A percentile compares a stretch with the other conserved stretches of the same genome.
These are phyloP conservation scores for Tiliacea aurago DNA, from an alignment of 2,888 invertebrate species.

Conservation along the genomic window DNA sequence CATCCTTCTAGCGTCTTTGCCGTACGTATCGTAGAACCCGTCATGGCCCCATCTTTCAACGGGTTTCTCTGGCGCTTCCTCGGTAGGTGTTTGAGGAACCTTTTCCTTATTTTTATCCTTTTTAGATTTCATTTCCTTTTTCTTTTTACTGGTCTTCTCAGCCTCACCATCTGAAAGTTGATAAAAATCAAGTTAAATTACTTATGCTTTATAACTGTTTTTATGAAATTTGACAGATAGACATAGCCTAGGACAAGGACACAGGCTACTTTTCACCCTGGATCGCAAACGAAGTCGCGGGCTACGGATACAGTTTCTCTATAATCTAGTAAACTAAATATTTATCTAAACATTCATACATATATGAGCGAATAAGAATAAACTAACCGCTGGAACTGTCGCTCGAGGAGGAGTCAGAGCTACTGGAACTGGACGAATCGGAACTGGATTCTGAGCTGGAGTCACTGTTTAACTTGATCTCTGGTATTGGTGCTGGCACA, in stretches of 20 bases:
- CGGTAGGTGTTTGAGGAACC: slow-evolving; percentile 69
- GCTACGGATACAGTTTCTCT: neutral
- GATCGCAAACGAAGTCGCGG: neutral
- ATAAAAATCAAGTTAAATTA: neutral
- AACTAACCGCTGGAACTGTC: slow-evolving; percentile 82
- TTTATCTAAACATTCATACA: neutral
- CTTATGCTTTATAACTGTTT: neutral
- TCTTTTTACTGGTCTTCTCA: slow-evolving; percentile 74
- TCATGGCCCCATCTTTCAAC: slow-evolving; percentile 86
- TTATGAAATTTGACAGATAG: too few species aligned
- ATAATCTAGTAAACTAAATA: neutral
- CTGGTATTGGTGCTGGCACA: slow-evolving; percentile 80
- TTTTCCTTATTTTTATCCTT: slow-evolving; percentile 73
- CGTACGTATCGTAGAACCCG: slow-evolving; percentile 86
- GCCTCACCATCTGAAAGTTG: slow-evolving; percentile 71
- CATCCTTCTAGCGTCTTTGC: slow-evolving; percentile 78
- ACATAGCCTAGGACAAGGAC: too few species aligned
- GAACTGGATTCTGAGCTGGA: slow-evolving; percentile 83
- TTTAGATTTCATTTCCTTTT: slow-evolving; percentile 75
- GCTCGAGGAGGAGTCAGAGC: slow-evolving; percentile 81
- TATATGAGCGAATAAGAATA: neutral
- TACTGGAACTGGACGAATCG: slow-evolving; percentile 76
- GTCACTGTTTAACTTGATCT: slow-evolving; percentile 82
- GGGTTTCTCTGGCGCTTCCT: slow-evolving; percentile 69
- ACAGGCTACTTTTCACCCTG: too few species aligned